Percentiles rank a stretch among this genome's conserved stretches.
phyloP scores from a whole-genome alignment of 2,797 vertebrate genomes.

The Phoeniculus purpureus region DNA sequence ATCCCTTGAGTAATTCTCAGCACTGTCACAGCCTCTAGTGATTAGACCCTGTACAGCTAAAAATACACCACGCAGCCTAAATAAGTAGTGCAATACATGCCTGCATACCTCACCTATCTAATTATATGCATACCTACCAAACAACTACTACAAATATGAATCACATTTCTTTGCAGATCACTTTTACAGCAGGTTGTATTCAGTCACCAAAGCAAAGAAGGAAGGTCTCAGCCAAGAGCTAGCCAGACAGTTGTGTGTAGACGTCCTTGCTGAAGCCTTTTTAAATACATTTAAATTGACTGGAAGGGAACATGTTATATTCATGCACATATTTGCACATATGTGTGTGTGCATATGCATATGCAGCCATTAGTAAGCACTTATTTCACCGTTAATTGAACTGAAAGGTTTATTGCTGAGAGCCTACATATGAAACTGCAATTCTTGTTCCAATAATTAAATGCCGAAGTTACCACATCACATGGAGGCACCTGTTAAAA shows the following conservation, averaged over 20 bases:
- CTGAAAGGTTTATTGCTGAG: background rate
- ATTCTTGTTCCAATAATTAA: background rate
- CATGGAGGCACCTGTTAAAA: background rate
- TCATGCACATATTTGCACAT: background rate
- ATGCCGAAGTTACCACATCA: background rate
- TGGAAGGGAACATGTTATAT: background rate
- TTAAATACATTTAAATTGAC: background rate
- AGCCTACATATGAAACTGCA: background rate
- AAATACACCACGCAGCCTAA: slow-evolving; percentile 3
- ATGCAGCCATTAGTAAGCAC: background rate
- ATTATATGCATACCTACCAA: background rate
- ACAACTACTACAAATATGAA: background rate
- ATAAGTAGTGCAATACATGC: background rate
- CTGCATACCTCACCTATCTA: background rate
- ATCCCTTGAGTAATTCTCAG: background rate
- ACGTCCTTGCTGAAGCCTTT: background rate
- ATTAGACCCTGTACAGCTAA: slow-evolving; percentile 21
- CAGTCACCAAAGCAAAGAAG: slow-evolving; percentile 6
- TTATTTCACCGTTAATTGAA: background rate
- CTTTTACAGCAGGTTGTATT: background rate
- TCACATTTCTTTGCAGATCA: background rate
- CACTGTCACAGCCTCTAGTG: background rate
- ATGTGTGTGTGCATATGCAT: background rate
- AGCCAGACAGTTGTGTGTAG: background rate
- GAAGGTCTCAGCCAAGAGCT: background rate